phyloP scores from a whole-genome alignment of 2,113 vertebrate species.

The Hoplias malabaricus region DNA sequence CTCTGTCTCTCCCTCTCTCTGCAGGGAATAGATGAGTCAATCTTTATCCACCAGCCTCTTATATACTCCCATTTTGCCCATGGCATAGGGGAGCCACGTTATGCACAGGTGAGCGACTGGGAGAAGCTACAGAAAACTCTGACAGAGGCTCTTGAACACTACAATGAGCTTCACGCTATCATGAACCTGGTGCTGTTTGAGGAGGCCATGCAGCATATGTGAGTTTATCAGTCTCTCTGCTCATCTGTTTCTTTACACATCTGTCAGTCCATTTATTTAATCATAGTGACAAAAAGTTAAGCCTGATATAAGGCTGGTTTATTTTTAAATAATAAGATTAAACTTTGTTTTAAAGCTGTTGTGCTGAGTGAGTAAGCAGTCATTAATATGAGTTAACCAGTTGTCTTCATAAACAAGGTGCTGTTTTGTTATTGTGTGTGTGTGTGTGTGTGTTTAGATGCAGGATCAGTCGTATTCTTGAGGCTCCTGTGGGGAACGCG shows the following conservation, averaged over 20 bases:
- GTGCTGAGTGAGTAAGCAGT: not conserved
- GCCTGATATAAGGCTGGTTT: too few species aligned
- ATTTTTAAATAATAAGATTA: too few species aligned
- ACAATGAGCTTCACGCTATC: slow-evolving; percentile 76
- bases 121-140: slow-evolving; percentile 87
- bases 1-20: not conserved
- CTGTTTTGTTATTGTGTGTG: too few species aligned
- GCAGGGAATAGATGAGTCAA: slow-evolving; percentile 82
- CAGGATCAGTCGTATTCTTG: slow-evolving; percentile 77
- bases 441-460: slow-evolving; percentile 61
- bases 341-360: too few species aligned
- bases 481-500: slow-evolving; percentile 73
- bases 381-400: not conserved
- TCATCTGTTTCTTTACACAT: not conserved
- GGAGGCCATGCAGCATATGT: slow-evolving; percentile 70
- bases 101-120: slow-evolving; percentile 82
- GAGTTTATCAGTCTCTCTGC: slow-evolving; percentile 33
- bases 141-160: slow-evolving; percentile 78
- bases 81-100: slow-evolving; percentile 81
- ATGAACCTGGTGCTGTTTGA: slow-evolving; percentile 76
- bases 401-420: too few species aligned
- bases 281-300: too few species aligned
- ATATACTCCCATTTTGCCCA: slow-evolving; percentile 89
- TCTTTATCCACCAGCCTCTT: slow-evolving; percentile 88
- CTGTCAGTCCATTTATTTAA: not conserved